Evolutionary conservation across 2,888 invertebrate genomes (phyloP), one percentile per base, ranked within the genome.

Genomic region (Epirrita christyi): DNA sequence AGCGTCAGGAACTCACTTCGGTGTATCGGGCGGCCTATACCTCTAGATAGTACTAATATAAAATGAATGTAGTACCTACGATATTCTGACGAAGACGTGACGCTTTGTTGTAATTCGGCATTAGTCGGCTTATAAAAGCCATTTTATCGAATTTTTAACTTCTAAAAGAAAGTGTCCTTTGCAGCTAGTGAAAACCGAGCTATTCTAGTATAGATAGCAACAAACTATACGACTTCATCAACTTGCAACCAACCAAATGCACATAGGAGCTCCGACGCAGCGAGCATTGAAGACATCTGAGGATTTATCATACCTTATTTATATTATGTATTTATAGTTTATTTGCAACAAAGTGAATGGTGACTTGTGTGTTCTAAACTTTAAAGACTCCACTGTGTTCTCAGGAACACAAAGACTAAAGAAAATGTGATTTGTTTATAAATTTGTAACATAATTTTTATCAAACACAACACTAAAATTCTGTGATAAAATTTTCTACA

Each of bases 221-320:
- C 79, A 79, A 81, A 78, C 73, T 75, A 74, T 72, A 80, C 75
- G 70, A 75, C 68, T 73, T 73, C 72, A 28, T 34, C 34, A 34
- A 70, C 73, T 81, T 42, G 45, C 78, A 81, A 85, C 84, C 85
- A 77, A 82, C 74, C 78, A 75, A 78, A 81, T 80, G 81, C 83
- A 90, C 85, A 89, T 81, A 82, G 80, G 78, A 84, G 95, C 93
- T 93, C 94, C 94, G 94, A 95, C 94, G 94, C 95, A 96, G 96
- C 96, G 95, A 95, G 95, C 96, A 96, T 96, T 96, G 96, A 96
- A 95, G 95, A 96, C 96, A 96, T 96, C 95, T 95, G 95, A 95
- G 95, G 95, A 95, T 94, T 93, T 83, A 85, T 82, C 81, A 73
- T 84, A 84, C 29, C 14, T n/a, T 42, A 54, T 13, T 7, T 42